These are phyloP conservation scores for Spisula solida DNA, from an alignment of 2,888 invertebrate species.

Conservation along the genomic window DNA sequence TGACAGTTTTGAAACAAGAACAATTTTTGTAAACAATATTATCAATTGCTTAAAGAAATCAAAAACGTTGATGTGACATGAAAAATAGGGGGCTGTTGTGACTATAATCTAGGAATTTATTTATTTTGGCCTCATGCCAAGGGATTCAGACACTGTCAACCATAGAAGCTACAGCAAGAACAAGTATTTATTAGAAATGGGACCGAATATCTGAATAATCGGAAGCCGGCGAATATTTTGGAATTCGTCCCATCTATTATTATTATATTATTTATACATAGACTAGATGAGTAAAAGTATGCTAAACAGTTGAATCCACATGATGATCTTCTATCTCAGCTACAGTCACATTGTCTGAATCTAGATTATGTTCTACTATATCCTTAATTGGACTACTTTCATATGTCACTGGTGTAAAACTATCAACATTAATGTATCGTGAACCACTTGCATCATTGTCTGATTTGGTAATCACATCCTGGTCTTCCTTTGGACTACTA, in stretches of 20 bases:
- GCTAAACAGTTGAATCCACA: neutral
- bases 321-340: neutral
- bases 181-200: no score
- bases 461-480: neutral
- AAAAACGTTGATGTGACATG: no score
- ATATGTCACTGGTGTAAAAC: conserved; percentile 11
- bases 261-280: no score
- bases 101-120: no score
- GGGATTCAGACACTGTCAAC: neutral
- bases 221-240: no score
- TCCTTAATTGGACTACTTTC: neutral
- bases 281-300: neutral
- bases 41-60: no score
- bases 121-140: no score
- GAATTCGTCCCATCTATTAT: no score
- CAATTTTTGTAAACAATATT: no score
- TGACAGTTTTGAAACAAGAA: no score
- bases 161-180: neutral
- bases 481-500: neutral
- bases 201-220: no score
- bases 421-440: conserved; percentile 10
- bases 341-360: neutral
- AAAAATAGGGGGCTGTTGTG: no score
- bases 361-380: neutral
- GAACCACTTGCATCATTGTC: neutral